Conservation (phyloP, 2,797 vertebrate species). For the Poecile montanus region DNA sequence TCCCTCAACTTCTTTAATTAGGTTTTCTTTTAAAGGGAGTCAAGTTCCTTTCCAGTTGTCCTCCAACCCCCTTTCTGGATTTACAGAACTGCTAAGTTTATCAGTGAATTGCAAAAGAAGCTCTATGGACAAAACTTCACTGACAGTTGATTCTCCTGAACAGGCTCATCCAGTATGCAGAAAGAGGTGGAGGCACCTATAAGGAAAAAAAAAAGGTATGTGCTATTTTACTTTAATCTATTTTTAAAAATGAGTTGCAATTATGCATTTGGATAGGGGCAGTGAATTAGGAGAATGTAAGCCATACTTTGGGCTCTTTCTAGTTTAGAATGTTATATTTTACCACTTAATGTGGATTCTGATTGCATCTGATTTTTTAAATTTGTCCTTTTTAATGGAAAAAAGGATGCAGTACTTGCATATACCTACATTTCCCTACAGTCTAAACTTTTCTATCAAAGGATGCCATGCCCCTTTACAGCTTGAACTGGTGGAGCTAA, state of each 20-base stretch:
- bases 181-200: neutral
- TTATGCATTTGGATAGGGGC: neutral
- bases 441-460: neutral
- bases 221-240: neutral
- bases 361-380: neutral
- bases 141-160: neutral
- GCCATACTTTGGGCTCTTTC: neutral
- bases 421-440: neutral
- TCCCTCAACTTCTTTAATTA: neutral
- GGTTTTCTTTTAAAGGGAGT: neutral
- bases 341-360: neutral
- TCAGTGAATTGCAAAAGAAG: neutral
- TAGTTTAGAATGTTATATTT: neutral
- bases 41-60: neutral
- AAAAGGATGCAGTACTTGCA: neutral
- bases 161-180: neutral
- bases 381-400: neutral
- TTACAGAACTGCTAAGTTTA: neutral
- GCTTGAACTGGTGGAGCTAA: neutral
- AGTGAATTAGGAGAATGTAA: neutral
- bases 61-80: neutral
- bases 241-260: rapidly evolving
- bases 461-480: neutral
- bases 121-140: neutral
- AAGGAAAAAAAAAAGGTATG: neutral